Evolutionary conservation across 2,113 vertebrate genomes (phyloP).

Genomic region (Oceanites oceanicus): DNA sequence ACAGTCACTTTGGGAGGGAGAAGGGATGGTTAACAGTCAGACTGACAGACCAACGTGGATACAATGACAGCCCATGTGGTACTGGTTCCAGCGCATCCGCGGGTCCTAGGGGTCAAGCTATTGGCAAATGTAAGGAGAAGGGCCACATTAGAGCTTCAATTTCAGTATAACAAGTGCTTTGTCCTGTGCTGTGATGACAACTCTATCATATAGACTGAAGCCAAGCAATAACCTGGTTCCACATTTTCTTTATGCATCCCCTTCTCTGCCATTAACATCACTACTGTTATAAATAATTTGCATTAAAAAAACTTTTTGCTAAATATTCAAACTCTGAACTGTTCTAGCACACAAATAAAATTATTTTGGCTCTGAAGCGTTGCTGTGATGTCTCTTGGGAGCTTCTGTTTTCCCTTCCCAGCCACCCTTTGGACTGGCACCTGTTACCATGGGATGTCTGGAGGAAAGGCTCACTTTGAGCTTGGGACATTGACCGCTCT

Average conservation of each 20-base stretch:
- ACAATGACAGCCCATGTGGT: accelerated
- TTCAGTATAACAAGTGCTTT: neutral
- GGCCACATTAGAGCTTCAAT: neutral
- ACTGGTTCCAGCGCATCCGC: accelerated
- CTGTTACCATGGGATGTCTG: too few relatives aligned
- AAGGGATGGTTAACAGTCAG: neutral
- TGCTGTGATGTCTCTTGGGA: neutral
- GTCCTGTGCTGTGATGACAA: neutral
- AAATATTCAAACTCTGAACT: neutral
- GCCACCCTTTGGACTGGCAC: accelerated
- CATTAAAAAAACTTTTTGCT: neutral
- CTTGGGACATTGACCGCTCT: neutral
- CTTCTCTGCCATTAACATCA: neutral
- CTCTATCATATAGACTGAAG: neutral
- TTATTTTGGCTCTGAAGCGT: neutral
- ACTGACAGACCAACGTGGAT: neutral
- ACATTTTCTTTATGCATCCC: neutral
- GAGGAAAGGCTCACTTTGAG: neutral
- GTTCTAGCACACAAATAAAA: neutral
- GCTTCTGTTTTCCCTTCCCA: neutral
- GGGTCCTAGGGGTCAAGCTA: neutral
- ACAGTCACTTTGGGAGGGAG: neutral
- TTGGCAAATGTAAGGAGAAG: neutral
- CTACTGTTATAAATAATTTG: neutral
- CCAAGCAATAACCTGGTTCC: neutral